Base-by-base conservation (phyloP, 2,888 invertebrate genomes). In the Petrolisthes manimaculis region DNA sequence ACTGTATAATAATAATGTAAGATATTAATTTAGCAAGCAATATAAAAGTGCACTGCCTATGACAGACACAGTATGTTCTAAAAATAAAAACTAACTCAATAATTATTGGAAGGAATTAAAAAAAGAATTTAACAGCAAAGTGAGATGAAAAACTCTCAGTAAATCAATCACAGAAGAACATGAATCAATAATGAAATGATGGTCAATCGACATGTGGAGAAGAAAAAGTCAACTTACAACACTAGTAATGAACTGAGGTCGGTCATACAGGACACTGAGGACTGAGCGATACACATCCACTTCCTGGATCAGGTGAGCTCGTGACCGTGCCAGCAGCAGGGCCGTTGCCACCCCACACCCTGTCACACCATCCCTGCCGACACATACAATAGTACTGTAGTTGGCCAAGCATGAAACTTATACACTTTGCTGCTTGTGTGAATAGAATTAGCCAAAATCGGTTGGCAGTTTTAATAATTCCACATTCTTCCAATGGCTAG, bases 271-370 rank as follows among this genome's bases (percentile, higher is more conserved):
- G 67, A 84, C 37, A 14, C n/a, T 79, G 56, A 77, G 67, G n/a
- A 51, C 84, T n/a, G 78, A 56, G 14, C 81, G 86, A 24, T 86
- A 86, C 14, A 86, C 37, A 67, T 86, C 86, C 37, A 86, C 86
- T 24, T 86, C 81, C 56, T 86, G 80, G 1, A 75, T 14, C 56
- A 86, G 56, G 4, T 81, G 37, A 53, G 79, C 56, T 1, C 81
- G 78, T 4, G 14, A 54, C 5, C 79, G 6, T 5, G 78, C 69
- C 54, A 74, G n/a, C 5, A 81, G 14, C 5, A 86, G 55, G 5
- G 80, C 74, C 37, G 56, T 54, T 37, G 69, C 18, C 54, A 86
- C 81, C 0, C 86, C 86, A n/a, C 81, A 81, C n/a, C 81, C 86
- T 12, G 81, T 55, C 74, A 86, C 86, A 12, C 86, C 86, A n/a